Percentiles rank a stretch among this genome's conserved stretches.
Conservation (phyloP, 2,888 invertebrate species). For the Catocala sponsa region DNA sequence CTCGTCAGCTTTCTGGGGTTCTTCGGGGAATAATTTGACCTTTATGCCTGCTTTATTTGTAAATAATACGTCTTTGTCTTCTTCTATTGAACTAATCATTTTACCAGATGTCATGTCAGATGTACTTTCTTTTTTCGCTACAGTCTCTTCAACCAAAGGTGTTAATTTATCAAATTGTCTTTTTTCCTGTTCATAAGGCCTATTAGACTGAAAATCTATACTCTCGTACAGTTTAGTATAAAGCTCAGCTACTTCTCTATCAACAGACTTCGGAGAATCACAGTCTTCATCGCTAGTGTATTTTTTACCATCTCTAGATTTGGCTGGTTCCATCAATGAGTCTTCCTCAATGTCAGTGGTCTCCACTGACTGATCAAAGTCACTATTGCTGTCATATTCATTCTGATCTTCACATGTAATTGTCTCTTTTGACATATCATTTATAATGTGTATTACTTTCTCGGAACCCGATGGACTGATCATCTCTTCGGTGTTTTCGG, state of each 20-base stretch:
- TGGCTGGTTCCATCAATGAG: slow-evolving; percentile 66
- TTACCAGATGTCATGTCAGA: slow-evolving; percentile 59
- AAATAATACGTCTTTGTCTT: slow-evolving; percentile 60
- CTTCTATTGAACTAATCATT: slow-evolving; percentile 29
- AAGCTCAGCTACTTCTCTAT: slow-evolving; percentile 72
- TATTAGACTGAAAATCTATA: slow-evolving; percentile 53
- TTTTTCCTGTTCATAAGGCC: slow-evolving; percentile 50
- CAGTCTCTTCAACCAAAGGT: slow-evolving; percentile 78
- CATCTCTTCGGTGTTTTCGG: slow-evolving; percentile 47
- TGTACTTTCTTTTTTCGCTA: slow-evolving; percentile 64
- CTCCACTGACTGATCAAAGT: slow-evolving; percentile 62
- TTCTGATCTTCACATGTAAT: slow-evolving; percentile 47
- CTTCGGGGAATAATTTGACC: slow-evolving; percentile 60
- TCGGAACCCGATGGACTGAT: slow-evolving; percentile 53
- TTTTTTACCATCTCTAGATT: slow-evolving; percentile 32
- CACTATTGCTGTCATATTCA: slow-evolving; percentile 57
- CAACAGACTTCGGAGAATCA: slow-evolving; percentile 65
- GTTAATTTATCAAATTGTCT: slow-evolving; percentile 64
- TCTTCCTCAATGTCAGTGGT: slow-evolving; percentile 69
- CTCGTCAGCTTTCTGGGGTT: slow-evolving; percentile 38
- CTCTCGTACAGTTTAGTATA: slow-evolving; percentile 69
- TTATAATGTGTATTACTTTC: slow-evolving; percentile 51
- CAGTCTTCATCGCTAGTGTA: slow-evolving; percentile 55
- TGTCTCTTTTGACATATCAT: slow-evolving; percentile 58
- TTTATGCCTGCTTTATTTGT: slow-evolving; percentile 63